phyloP scores from a whole-genome alignment of 2,113 vertebrate species.

The Triplophysa rosa region DNA sequence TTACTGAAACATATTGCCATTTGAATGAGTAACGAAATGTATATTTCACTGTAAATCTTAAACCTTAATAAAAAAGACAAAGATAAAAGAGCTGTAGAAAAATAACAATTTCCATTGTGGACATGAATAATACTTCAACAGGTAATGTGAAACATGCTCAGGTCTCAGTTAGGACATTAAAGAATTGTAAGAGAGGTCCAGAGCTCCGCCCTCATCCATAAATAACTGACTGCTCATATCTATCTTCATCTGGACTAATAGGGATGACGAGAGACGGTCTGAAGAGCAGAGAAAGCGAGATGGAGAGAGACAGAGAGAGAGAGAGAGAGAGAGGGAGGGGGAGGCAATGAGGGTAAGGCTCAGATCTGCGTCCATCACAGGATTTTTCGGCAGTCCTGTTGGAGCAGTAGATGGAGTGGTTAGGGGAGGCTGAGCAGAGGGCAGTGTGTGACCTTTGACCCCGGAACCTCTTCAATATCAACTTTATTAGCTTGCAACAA shows the following conservation, averaged over 20 bases:
- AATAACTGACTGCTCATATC: conserved; percentile 57
- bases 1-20: no score
- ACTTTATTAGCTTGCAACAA: background rate
- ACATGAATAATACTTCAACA: background rate
- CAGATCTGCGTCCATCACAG: conserved; percentile 43
- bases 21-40: no score
- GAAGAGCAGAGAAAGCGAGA: conserved; percentile 43
- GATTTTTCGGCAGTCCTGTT: conserved; percentile 27
- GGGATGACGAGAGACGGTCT: conserved; percentile 48
- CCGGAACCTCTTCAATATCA: conserved; percentile 20
- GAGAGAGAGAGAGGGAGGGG: conserved; percentile 9
- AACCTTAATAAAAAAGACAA: background rate
- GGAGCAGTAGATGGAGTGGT: conserved; percentile 46
- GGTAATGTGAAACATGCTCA: conserved; percentile 31
- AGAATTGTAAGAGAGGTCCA: background rate
- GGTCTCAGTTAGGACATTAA: background rate
- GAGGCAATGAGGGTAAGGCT: background rate
- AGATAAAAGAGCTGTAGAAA: background rate
- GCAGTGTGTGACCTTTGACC: conserved; percentile 37
- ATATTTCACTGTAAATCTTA: no score
- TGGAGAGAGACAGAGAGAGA: background rate
- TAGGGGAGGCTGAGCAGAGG: conserved; percentile 51
- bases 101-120: background rate
- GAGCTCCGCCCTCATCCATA: conserved; percentile 34
- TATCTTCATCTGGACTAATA: conserved; percentile 65